phyloP scores from a whole-genome alignment of 2,113 vertebrate species.

The Sapayoa aenigma region DNA sequence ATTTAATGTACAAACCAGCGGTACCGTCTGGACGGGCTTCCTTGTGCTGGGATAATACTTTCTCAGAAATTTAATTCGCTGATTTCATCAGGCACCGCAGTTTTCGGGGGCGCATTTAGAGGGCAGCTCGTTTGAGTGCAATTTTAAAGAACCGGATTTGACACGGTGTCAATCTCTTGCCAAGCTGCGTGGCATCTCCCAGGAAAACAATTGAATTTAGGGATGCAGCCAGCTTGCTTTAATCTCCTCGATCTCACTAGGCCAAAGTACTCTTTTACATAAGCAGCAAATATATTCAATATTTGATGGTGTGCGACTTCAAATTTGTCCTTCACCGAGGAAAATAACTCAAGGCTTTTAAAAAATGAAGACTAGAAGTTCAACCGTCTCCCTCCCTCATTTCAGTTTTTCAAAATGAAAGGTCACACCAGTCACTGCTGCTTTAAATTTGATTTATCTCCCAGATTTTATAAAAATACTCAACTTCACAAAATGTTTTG shows the following conservation, averaged over 20 bases:
- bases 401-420: not conserved
- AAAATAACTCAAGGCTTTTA: not conserved
- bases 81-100: not conserved
- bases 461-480: not conserved
- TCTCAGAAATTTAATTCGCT: slow-evolving; percentile 44
- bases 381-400: not conserved
- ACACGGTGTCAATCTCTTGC: not conserved
- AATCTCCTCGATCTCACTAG: slow-evolving; percentile 11
- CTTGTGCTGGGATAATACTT: not conserved
- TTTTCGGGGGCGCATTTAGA: not conserved
- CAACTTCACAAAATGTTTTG: not conserved
- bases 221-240: not conserved
- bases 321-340: slow-evolving; percentile 9
- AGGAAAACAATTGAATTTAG: slow-evolving; percentile 43
- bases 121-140: not conserved
- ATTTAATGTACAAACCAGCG: slow-evolving; percentile 15
- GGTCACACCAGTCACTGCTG: not conserved
- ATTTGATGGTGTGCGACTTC: not conserved
- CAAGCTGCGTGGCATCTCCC: not conserved
- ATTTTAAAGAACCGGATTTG: slow-evolving; percentile 25
- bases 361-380: not conserved
- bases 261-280: slow-evolving; percentile 26
- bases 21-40: not conserved
- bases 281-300: not conserved
- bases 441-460: not conserved